These are phyloP conservation scores for Anniella stebbinsi DNA, from an alignment of 2,797 vertebrate species.

Conservation along the genomic window DNA sequence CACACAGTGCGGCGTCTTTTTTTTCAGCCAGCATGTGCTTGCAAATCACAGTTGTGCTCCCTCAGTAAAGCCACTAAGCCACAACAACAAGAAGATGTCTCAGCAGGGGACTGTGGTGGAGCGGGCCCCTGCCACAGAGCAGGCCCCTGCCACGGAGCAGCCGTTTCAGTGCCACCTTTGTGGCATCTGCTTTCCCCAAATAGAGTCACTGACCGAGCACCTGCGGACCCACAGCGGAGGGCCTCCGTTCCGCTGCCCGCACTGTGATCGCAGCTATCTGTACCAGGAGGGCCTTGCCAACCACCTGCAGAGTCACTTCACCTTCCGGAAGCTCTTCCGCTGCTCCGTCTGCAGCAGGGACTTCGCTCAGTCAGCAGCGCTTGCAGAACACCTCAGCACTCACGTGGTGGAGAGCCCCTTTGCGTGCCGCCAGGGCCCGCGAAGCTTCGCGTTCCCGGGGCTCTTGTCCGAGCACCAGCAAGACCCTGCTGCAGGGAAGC, in stretches of 20 bases:
- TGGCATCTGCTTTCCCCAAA: not conserved
- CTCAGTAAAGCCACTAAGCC: not conserved
- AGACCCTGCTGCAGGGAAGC: not conserved
- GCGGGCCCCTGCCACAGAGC: not conserved
- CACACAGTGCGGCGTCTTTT: not conserved
- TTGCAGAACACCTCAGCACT: not conserved
- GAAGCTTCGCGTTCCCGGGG: not conserved
- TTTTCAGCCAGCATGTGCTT: not conserved
- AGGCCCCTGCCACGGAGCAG: not conserved
- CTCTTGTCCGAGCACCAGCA: not conserved
- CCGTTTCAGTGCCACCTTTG: not conserved
- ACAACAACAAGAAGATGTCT: fast-evolving
- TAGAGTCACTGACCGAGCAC: not conserved
- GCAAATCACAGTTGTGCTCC: not conserved
- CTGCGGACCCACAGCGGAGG: not conserved
- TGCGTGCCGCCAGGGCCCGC: not conserved
- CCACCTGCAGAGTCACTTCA: not conserved
- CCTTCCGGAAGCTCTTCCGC: not conserved
- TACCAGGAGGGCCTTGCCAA: not conserved
- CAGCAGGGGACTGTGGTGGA: not conserved
- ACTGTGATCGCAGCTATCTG: not conserved
- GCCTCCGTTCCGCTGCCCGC: not conserved
- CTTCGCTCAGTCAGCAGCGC: not conserved
- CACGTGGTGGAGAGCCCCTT: not conserved
- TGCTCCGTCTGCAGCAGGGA: not conserved